These are phyloP conservation scores for Caenorhabditis inopinata DNA, from an alignment of 1,140 invertebrate genomes.

Conservation along the genomic window DNA sequence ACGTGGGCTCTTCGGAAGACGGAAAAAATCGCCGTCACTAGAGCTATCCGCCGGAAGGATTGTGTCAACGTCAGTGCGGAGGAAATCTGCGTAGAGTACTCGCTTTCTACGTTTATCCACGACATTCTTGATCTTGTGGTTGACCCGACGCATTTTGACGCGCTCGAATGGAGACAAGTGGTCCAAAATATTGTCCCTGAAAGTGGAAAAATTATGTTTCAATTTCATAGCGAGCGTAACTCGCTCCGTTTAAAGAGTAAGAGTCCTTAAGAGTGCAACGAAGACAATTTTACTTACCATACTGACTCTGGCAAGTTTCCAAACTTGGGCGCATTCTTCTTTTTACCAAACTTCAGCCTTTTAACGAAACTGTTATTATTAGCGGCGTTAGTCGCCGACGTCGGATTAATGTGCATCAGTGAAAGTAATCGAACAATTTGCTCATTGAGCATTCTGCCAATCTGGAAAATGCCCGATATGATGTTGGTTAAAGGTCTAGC, in stretches of 20 bases:
- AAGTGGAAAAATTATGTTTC: neutral
- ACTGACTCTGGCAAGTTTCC: constrained; percentile 6
- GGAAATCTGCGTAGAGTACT: constrained; percentile 21
- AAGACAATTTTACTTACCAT: no score
- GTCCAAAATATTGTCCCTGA: constrained; percentile 34
- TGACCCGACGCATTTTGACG: constrained; percentile 31
- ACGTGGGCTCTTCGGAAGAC: neutral
- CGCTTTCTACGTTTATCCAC: constrained; percentile 10
- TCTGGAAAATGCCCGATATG: constrained; percentile 22
- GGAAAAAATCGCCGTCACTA: constrained; percentile 29
- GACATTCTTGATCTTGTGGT: constrained; percentile 15
- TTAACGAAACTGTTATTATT: neutral
- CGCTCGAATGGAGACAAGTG: constrained; percentile 33
- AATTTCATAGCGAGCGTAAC: no score
- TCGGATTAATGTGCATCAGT: constrained; percentile 23
- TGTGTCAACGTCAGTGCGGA: constrained; percentile 25
- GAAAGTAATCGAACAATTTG: constrained; percentile 24
- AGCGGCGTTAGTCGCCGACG: neutral
- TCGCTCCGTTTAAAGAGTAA: no score
- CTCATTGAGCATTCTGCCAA: constrained; percentile 32
- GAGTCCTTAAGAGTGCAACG: no score
- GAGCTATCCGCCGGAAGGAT: constrained; percentile 6
- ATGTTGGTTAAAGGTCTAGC: neutral
- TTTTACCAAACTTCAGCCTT: constrained; percentile 22
- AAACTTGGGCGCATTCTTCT: neutral